Percentiles rank a stretch among this genome's conserved stretches.
These are phyloP conservation scores for Drosophila rubida DNA, from an alignment of 2,888 invertebrate genomes.

Conservation along the genomic window DNA sequence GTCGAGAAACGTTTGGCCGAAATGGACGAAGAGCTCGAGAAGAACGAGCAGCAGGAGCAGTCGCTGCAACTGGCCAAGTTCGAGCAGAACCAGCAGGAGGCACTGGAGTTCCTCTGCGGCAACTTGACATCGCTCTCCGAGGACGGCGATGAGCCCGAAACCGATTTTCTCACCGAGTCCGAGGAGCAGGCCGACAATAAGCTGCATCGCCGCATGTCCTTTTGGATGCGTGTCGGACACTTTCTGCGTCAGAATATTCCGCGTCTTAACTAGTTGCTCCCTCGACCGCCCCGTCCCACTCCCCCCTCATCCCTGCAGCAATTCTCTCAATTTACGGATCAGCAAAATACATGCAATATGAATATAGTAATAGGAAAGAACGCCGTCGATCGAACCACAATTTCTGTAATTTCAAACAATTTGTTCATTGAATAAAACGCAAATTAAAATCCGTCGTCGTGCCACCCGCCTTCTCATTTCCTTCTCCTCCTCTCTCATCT, in stretches of 20 bases:
- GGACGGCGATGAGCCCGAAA: constrained; percentile 1
- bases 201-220: constrained; percentile 11
- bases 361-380: neutral
- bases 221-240: constrained; percentile 37
- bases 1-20: neutral
- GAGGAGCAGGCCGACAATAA: neutral
- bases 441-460: neutral
- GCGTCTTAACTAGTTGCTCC: constrained; percentile 17
- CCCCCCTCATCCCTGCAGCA: neutral
- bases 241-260: constrained; percentile 38
- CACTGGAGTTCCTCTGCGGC: constrained; percentile 1
- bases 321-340: too few relatives aligned
- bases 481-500: neutral
- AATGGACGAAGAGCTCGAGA: neutral
- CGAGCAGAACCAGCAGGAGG: neutral
- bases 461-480: neutral
- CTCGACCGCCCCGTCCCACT: neutral
- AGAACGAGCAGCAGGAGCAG: neutral
- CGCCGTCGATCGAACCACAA: constrained; percentile 2
- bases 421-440: constrained; percentile 16
- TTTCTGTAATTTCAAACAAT: constrained; percentile 13
- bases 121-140: constrained; percentile 4
- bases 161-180: constrained; percentile 4
- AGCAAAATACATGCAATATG: too few relatives aligned
- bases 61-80: constrained; percentile 1